Percentiles rank a stretch among this genome's conserved stretches.
Conservation (phyloP, 2,888 invertebrate genomes). For the Anticlea derivata region DNA sequence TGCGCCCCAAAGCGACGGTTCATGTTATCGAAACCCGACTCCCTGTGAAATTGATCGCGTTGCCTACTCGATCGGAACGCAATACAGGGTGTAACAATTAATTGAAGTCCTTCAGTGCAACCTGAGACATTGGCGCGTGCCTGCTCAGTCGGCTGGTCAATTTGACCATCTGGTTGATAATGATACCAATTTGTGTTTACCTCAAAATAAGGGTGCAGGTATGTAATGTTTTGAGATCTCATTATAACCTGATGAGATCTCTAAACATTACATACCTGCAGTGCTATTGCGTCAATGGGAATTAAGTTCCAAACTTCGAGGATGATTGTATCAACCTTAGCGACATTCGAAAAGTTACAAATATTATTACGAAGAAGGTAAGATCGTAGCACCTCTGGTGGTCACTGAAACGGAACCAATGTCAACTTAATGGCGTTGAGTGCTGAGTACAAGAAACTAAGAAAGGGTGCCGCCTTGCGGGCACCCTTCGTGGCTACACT, state of each 20-base stretch:
- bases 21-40: conserved; percentile 50
- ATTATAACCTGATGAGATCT: too few species aligned
- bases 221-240: too few species aligned
- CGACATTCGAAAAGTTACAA: too few species aligned
- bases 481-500: conserved; percentile 7
- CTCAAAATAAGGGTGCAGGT: conserved; percentile 35
- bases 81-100: conserved; percentile 68
- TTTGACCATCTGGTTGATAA: conserved; percentile 65
- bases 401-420: conserved; percentile 4
- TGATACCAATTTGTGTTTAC: conserved; percentile 43
- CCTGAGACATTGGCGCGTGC: conserved; percentile 65
- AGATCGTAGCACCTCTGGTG: background rate
- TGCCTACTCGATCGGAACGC: conserved; percentile 49
- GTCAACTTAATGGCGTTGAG: conserved; percentile 6
- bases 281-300: too few species aligned
- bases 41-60: conserved; percentile 56
- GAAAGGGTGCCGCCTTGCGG: conserved; percentile 9
- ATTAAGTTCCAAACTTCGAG: too few species aligned
- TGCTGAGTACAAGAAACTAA: conserved; percentile 2
- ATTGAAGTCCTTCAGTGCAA: conserved; percentile 69
- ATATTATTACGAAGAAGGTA: too few species aligned
- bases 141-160: conserved; percentile 50
- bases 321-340: too few species aligned
- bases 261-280: background rate
- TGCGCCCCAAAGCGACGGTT: conserved; percentile 12